Percentiles rank a stretch among this genome's conserved stretches.
Conservation (phyloP, 2,888 invertebrate species). For the Portevinia maculata region DNA sequence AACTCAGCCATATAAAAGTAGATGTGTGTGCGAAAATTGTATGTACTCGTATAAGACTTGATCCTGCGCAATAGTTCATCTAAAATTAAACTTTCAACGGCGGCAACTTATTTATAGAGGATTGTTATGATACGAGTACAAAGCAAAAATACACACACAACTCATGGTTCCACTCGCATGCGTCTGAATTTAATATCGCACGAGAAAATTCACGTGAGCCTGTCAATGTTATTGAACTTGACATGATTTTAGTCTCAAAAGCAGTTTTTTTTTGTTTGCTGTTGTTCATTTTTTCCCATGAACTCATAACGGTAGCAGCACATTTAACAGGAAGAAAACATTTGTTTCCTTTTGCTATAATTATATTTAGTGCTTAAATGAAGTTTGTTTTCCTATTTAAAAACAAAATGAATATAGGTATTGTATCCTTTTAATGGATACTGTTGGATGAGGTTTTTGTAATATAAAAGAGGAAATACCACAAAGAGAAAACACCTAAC, state of each 20-base stretch:
- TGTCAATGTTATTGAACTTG: constrained; percentile 66
- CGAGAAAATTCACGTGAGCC: constrained; percentile 57
- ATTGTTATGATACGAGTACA: constrained; percentile 49
- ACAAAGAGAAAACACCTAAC: neutral
- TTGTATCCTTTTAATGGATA: too few species aligned
- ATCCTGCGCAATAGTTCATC: constrained; percentile 51
- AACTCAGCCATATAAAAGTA: neutral
- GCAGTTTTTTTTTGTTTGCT: neutral
- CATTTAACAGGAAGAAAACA: neutral
- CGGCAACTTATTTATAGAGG: constrained; percentile 63
- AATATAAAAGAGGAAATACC: neutral
- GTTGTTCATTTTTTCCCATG: constrained; percentile 2
- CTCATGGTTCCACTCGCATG: constrained; percentile 12
- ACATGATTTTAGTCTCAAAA: constrained; percentile 56
- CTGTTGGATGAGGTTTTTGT: neutral
- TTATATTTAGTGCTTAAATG: neutral
- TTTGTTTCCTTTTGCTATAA: neutral
- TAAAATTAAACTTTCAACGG: constrained; percentile 51
- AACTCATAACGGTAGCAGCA: constrained; percentile 1
- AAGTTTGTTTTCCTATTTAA: too few species aligned
- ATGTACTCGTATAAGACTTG: neutral
- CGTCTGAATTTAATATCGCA: constrained; percentile 29
- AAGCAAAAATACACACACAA: constrained; percentile 12
- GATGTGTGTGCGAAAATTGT: neutral
- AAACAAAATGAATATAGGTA: too few species aligned